phyloP scores from a whole-genome alignment of 2,888 invertebrate genomes.

The Tachystola acroxantha region DNA sequence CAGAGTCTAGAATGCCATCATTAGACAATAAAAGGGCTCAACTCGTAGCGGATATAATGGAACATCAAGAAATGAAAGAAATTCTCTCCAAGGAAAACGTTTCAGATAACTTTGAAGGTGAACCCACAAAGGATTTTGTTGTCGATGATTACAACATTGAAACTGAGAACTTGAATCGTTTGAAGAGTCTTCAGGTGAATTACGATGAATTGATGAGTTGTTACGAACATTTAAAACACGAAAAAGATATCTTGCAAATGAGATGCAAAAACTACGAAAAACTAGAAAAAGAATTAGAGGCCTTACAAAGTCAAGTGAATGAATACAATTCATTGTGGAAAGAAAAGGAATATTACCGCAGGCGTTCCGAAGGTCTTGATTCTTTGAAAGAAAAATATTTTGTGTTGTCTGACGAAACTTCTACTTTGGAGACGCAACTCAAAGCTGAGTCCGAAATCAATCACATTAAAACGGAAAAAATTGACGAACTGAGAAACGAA shows the following conservation, averaged over 20 bases:
- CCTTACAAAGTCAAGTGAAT: slow-evolving; percentile 40
- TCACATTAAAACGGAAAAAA: slow-evolving; percentile 41
- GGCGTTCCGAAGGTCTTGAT: slow-evolving; percentile 57
- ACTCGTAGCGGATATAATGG: slow-evolving; percentile 65
- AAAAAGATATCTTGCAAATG: slow-evolving; percentile 42
- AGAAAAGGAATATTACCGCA: slow-evolving; percentile 62
- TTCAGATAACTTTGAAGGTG: slow-evolving; percentile 23
- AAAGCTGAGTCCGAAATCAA: slow-evolving; percentile 64
- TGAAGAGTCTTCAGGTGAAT: slow-evolving; percentile 56
- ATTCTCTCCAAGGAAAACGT: slow-evolving; percentile 46
- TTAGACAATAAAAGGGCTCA: slow-evolving; percentile 55
- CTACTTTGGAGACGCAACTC: slow-evolving; percentile 51
- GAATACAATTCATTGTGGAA: slow-evolving; percentile 60
- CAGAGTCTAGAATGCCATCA: slow-evolving; percentile 28
- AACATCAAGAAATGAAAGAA: slow-evolving; percentile 64
- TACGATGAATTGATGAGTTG: slow-evolving; percentile 56
- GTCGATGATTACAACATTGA: slow-evolving; percentile 43
- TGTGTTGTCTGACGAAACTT: slow-evolving; percentile 57
- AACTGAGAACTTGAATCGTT: slow-evolving; percentile 48
- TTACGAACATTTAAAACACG: slow-evolving; percentile 57
- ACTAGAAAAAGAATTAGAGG: slow-evolving; percentile 49
- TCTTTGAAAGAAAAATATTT: slow-evolving; percentile 56
- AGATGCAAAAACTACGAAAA: slow-evolving; percentile 50
- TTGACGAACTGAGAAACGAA: slow-evolving; percentile 49
- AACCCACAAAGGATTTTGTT: slow-evolving; percentile 26